Conservation (phyloP, 1,140 invertebrate genomes). For the Nephila pilipes region DNA sequence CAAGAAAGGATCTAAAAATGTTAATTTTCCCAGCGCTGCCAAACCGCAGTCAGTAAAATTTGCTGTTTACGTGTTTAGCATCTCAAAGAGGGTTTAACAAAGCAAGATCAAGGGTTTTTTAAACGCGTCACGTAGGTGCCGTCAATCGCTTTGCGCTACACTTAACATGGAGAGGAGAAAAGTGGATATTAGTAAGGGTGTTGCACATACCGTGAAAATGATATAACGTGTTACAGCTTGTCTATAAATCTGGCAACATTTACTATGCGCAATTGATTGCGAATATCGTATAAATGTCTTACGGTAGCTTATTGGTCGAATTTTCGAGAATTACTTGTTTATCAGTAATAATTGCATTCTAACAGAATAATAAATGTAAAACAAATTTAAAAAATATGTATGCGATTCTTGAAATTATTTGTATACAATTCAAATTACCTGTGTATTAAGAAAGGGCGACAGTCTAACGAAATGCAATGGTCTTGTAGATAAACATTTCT, state of each 20-base stretch:
- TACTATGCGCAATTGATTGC: not conserved
- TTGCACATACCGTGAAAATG: not conserved
- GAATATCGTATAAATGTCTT: too few species aligned
- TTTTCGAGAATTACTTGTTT: too few species aligned
- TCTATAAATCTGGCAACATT: not conserved
- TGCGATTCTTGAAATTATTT: too few species aligned
- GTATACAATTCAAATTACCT: too few species aligned
- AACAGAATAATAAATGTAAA: too few species aligned
- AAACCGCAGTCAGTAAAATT: constrained; percentile 10
- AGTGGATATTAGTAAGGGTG: not conserved
- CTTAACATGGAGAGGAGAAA: not conserved
- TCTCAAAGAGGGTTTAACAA: not conserved
- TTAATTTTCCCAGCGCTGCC: not conserved
- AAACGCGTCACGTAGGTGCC: not conserved
- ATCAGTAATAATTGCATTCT: too few species aligned
- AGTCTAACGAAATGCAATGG: too few species aligned
- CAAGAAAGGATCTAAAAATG: not conserved
- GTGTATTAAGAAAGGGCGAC: too few species aligned
- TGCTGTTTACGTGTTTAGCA: not conserved
- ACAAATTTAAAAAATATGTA: too few species aligned
- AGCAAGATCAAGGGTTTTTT: not conserved
- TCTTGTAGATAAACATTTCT: too few species aligned
- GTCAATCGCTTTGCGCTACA: not conserved
- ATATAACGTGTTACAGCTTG: not conserved
- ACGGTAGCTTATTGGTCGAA: too few species aligned